A percentile compares a stretch with the other conserved stretches of the same genome.
Conservation (phyloP, 2,888 invertebrate species). For the Torymus aiolomorphi region DNA sequence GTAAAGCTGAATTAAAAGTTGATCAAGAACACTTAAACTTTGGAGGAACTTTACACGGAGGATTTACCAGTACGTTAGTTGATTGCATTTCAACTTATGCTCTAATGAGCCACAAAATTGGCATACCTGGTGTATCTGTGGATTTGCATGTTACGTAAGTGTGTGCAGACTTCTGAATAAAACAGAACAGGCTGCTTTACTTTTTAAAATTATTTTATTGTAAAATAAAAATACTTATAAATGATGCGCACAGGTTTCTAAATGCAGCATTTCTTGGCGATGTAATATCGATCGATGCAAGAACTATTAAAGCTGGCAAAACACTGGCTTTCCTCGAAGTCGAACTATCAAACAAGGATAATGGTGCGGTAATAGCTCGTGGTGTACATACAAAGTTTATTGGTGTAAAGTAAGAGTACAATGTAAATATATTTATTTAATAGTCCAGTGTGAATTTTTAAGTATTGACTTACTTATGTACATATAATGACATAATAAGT, state of each 20-base stretch:
- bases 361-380: slow-evolving; percentile 85
- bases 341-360: slow-evolving; percentile 85
- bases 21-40: slow-evolving; percentile 85
- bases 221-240: slow-evolving; percentile 36
- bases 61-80: slow-evolving; percentile 87
- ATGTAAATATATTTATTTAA: slow-evolving; percentile 21
- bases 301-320: slow-evolving; percentile 85
- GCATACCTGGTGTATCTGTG: slow-evolving; percentile 86
- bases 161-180: no score
- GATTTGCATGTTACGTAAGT: slow-evolving; percentile 88
- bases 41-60: slow-evolving; percentile 88
- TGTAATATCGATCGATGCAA: slow-evolving; percentile 86
- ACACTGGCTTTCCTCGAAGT: slow-evolving; percentile 90
- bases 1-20: slow-evolving; percentile 86
- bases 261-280: slow-evolving; percentile 88
- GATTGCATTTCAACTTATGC: slow-evolving; percentile 88
- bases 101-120: slow-evolving; percentile 81
- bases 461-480: slow-evolving; percentile 41
- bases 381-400: slow-evolving; percentile 91
- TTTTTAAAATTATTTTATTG: slow-evolving; percentile 66
- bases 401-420: slow-evolving; percentile 46
- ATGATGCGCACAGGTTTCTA: slow-evolving; percentile 82
- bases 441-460: neutral
- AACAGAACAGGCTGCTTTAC: no score
- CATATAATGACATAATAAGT: slow-evolving; percentile 45